Evolutionary conservation across 2,888 invertebrate species (phyloP).

Genomic region (Arctia plantaginis): DNA sequence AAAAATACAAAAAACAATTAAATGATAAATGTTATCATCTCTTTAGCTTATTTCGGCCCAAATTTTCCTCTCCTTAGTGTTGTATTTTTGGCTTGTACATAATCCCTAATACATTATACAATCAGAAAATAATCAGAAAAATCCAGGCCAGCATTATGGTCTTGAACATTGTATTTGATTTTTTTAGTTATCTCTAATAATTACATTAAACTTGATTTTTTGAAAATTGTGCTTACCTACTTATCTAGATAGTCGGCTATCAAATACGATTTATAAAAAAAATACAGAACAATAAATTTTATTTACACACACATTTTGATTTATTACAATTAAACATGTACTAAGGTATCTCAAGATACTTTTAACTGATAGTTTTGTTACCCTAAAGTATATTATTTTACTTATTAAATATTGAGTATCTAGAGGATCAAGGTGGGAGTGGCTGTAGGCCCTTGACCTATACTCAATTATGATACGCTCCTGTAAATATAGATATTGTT

Average conservation of each 20-base stretch:
- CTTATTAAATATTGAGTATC: not conserved
- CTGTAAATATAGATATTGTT: not conserved
- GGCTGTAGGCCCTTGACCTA: not conserved
- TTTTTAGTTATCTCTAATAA: too few relatives aligned
- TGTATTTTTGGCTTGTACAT: not conserved
- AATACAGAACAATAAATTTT: too few relatives aligned
- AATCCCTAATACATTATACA: not conserved
- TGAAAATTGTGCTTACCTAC: too few relatives aligned
- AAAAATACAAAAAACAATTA: conserved; percentile 15
- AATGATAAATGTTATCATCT: conserved; percentile 20
- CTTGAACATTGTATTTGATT: too few relatives aligned
- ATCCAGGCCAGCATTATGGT: too few relatives aligned
- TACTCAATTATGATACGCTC: not conserved
- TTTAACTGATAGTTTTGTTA: not conserved
- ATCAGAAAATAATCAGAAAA: not conserved
- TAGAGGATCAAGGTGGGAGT: not conserved
- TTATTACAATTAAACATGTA: not conserved
- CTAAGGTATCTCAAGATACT: not conserved
- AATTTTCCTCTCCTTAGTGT: not conserved
- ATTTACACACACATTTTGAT: too few relatives aligned
- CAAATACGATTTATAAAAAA: too few relatives aligned
- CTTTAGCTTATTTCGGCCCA: conserved; percentile 2
- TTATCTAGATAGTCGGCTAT: too few relatives aligned
- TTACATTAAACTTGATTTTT: too few relatives aligned
- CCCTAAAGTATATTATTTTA: not conserved